Base-by-base conservation (phyloP, 1,140 invertebrate species). In the Arctopsyche grandis region DNA sequence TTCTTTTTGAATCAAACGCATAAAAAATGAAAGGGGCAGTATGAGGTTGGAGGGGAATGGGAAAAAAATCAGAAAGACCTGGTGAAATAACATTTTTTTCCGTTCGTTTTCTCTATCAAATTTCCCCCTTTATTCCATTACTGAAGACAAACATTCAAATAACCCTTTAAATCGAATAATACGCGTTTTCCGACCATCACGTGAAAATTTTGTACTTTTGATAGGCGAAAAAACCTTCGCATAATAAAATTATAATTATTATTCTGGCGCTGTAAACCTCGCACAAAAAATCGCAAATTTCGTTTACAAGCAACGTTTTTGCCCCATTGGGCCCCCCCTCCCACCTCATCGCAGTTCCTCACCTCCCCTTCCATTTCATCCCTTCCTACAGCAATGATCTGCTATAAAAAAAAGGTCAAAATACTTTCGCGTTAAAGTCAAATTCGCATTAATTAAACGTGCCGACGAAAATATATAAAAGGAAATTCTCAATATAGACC, bases 101-200 rank as follows among this genome's bases (percentile, higher is more conserved):
- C 63, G 63, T 66, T 66, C 63, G 63, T 26, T 66, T 66, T 26
- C 63, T 66, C 63, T 26, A 66, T 66, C 24, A 22, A 66, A 66
- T 66, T 66, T 66, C 24, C 63, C n/a, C 63, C 24, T 66, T 66
- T 66, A 66, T 66, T 66, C 63, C 21, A 66, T 66, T 66, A 26
- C 63, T 9, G 24, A 66, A 66, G 22, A 26, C 63, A 66, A 66
- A 66, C 24, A 66, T 66, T 29, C 63, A 24, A 66, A 66, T 66
- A 66, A 66, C 63, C 63, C 63, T 66, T 26, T 24, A 66, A 66
- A 66, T 66, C 63, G 24, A 66, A 66, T 66, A 66, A 66, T 66
- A 29, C 63, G 21, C 63, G 24, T 26, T 26, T 52, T 52, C 16
- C 16, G 48, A 52, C 48, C 16, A 52, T 14, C 63, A n/a, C 24